These are phyloP conservation scores for Ficedula albicollis DNA, from an alignment of 2,797 vertebrate species.

Conservation along the genomic window DNA sequence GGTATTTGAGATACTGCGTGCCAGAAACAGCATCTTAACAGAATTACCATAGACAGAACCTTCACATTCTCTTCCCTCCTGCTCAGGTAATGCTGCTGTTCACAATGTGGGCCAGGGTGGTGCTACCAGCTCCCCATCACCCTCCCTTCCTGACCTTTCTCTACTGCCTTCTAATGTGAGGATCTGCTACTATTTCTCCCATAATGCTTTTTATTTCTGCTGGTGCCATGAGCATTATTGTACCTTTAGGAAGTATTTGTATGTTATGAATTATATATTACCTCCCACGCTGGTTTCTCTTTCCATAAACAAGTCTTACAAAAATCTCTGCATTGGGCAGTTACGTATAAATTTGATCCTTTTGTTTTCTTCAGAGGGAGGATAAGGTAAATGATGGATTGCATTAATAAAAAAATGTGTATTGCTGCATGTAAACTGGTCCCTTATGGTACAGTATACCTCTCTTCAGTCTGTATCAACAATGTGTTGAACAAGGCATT, in stretches of 20 bases:
- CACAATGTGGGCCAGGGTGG: background rate
- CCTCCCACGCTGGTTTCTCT: background rate
- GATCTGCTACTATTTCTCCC: background rate
- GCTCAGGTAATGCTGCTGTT: background rate
- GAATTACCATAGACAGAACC: background rate
- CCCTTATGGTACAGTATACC: conserved; percentile 26
- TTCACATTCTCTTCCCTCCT: background rate
- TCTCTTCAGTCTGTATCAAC: conserved; percentile 49
- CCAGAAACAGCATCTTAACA: background rate
- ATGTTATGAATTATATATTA: conserved; percentile 15
- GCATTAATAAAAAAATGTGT: conserved; percentile 10
- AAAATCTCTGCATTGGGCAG: background rate
- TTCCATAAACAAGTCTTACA: conserved; percentile 35
- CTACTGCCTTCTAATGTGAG: background rate
- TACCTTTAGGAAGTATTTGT: conserved; percentile 40
- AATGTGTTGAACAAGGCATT: conserved; percentile 49
- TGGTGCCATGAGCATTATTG: background rate
- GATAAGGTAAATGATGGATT: conserved; percentile 29
- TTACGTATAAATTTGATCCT: conserved; percentile 27
- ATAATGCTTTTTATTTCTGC: conserved; percentile 19
- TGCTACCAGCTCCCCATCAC: background rate
- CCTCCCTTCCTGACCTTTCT: background rate
- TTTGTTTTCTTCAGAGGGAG: conserved; percentile 33
- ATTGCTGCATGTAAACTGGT: background rate
- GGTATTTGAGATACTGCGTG: background rate